Base-by-base conservation (phyloP, 2,797 vertebrate species). In the Threskiornis aethiopicus region DNA sequence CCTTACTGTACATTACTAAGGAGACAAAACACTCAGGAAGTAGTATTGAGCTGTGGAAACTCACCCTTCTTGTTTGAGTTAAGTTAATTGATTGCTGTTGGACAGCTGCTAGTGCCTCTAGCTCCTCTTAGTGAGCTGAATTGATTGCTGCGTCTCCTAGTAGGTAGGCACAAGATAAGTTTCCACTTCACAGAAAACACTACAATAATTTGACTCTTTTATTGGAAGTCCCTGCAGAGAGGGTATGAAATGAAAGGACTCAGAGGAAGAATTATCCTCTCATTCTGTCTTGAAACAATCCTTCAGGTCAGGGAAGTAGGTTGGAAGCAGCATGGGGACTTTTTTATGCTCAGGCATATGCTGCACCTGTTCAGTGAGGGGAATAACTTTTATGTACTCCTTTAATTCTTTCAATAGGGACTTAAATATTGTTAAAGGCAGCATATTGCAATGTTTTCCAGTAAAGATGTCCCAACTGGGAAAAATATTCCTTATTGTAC, bases 121-220 rank as follows among this genome's bases (percentile, higher is more conserved):
- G 10, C 33, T 90, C 11, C 54, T 94, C 58, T 78, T 66, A 78
- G 51, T 39, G 41, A 92, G 73, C 46, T 55, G 54, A 79, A 92
- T 90, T 96, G 75, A 94, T 86, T 82, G 58, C 75, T 79, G 31
- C 3, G 2, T 61, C 87, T 87, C 52, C 49, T 88, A 54, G 70
- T 62, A 92, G 70, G 84, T 29, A 92, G 80, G 49, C 69, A 92
- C 31, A 78, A 91, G 76, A 55, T 52, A 93, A 64, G 54, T 90
- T 90, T 90, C 77, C 55, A 71, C 85, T 93, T 93, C 85, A 93
- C 33, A 86, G 80, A 87, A 93, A 86, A 81, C 46, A 58, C 46
- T 71, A 71, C 49, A 78, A 84, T 73, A 90, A 94, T 90, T 81
- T 90, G 46, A 88, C 57, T 90, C 67, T 54, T 94, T 91, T 81